These are phyloP conservation scores for Channa striata DNA, from an alignment of 2,797 vertebrate species.

Conservation along the genomic window DNA sequence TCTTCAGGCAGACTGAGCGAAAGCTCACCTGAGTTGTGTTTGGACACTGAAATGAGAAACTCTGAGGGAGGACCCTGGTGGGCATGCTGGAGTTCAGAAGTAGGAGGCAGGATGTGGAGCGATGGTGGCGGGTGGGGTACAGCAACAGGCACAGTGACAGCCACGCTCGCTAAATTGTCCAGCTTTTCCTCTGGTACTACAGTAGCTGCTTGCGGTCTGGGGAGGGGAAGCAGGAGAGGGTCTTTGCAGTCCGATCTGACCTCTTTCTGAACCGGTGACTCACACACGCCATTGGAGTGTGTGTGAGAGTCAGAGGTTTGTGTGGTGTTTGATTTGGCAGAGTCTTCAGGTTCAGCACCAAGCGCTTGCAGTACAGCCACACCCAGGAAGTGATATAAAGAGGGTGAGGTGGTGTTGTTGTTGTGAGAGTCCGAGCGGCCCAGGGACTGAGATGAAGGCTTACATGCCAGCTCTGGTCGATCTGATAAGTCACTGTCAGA, in stretches of 20 bases:
- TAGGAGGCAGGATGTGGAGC: conserved; percentile 70
- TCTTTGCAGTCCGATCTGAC: conserved; percentile 47
- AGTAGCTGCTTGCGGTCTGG: conserved; percentile 87
- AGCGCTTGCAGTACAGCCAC: conserved; percentile 84
- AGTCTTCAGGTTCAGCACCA: conserved; percentile 47
- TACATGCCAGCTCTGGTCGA: conserved; percentile 85
- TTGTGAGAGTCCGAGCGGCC: conserved; percentile 77
- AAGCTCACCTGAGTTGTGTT: conserved; percentile 48
- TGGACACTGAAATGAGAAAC: conserved; percentile 40
- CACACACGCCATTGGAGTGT: conserved; percentile 80
- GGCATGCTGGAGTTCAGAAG: conserved; percentile 56
- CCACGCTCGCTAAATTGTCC: conserved; percentile 76
- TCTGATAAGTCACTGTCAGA: conserved; percentile 95
- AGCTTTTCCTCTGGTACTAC: conserved; percentile 86
- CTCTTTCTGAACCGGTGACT: conserved; percentile 71
- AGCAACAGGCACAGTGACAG: conserved; percentile 49
- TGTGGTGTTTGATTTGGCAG: conserved; percentile 15
- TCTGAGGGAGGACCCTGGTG: conserved; percentile 22
- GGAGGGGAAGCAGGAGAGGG: conserved; percentile 79
- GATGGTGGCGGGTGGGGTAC: conserved; percentile 69
- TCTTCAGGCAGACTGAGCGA: conserved; percentile 47
- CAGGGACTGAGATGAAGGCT: conserved; percentile 64
- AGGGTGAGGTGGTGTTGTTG: conserved; percentile 82
- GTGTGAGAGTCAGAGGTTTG: conserved; percentile 53
- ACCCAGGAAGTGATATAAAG: conserved; percentile 89